Conservation (phyloP, 2,888 invertebrate genomes). For the Cepaea hortensis region DNA sequence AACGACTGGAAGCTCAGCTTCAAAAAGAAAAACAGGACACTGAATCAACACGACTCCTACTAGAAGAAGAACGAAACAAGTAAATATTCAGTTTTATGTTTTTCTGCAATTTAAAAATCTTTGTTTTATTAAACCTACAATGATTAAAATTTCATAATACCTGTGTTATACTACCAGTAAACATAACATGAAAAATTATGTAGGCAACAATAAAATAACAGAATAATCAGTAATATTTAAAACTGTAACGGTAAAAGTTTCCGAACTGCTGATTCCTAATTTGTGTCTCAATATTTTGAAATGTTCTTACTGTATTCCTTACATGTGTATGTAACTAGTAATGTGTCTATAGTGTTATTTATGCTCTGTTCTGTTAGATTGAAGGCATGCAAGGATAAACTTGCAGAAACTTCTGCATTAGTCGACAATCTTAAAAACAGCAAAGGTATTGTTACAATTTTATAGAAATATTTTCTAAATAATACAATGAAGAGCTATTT, state of each 20-base stretch:
- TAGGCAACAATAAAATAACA: too few relatives aligned
- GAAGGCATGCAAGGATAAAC: conserved; percentile 11
- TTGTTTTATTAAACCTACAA: not conserved
- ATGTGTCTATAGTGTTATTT: not conserved
- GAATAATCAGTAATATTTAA: too few relatives aligned
- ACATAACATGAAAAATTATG: too few relatives aligned
- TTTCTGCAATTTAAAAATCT: not conserved
- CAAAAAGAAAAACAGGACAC: conserved; percentile 48
- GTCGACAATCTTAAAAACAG: conserved; percentile 65
- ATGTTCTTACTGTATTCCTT: too few relatives aligned
- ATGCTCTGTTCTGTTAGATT: conserved; percentile 11
- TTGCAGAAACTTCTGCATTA: conserved; percentile 57
- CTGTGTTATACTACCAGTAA: too few relatives aligned
- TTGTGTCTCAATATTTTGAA: too few relatives aligned
- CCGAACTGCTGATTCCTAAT: too few relatives aligned
- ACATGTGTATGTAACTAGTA: too few relatives aligned
- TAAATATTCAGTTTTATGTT: conserved; percentile 15
- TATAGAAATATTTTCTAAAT: not conserved
- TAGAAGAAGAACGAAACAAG: conserved; percentile 50
- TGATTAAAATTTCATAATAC: too few relatives aligned
- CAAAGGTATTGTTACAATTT: conserved; percentile 58
- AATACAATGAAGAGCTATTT: too few relatives aligned
- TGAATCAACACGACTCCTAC: conserved; percentile 51
- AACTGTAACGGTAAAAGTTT: too few relatives aligned
- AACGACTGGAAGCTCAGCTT: conserved; percentile 34